Conservation (phyloP, 37 sponge, comb jelly and placozoan genomes). For the Spongilla lacustris region DNA sequence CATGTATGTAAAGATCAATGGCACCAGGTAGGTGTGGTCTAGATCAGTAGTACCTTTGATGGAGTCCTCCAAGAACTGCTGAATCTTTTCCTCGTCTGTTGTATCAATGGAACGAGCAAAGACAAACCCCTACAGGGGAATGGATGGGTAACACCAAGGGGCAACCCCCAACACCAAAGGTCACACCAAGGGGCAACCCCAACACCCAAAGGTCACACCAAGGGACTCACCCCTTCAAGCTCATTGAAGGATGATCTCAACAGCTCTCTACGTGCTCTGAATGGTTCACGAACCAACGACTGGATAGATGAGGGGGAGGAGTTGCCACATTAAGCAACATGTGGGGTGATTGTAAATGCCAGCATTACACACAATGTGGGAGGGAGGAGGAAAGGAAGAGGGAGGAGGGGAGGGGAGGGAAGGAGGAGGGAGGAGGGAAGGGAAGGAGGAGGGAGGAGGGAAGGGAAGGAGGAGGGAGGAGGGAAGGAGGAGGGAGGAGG, state of each 20-base stretch:
- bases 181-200: neutral
- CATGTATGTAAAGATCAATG: too few relatives aligned
- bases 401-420: neutral
- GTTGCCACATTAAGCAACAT: too few relatives aligned
- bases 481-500: neutral
- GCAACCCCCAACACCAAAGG: neutral
- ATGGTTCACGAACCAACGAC: slow-evolving; percentile 88
- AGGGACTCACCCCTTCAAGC: slow-evolving; percentile 84
- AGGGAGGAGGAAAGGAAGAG: neutral
- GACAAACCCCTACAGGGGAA: slow-evolving; percentile 78
- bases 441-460: neutral
- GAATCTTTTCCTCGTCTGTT: slow-evolving; percentile 81
- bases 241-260: slow-evolving; percentile 86
- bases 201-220: neutral
- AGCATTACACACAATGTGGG: neutral
- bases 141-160: neutral
- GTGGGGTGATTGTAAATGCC: neutral
- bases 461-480: neutral
- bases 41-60: slow-evolving; percentile 65
- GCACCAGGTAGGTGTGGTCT: neutral
- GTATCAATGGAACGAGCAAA: slow-evolving; percentile 77
- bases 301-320: neutral
- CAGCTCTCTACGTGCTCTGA: slow-evolving; percentile 75
- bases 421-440: neutral
- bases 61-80: slow-evolving; percentile 91